Evolutionary conservation across 2,113 vertebrate genomes (phyloP).

Genomic region (Salminus brasiliensis): DNA sequence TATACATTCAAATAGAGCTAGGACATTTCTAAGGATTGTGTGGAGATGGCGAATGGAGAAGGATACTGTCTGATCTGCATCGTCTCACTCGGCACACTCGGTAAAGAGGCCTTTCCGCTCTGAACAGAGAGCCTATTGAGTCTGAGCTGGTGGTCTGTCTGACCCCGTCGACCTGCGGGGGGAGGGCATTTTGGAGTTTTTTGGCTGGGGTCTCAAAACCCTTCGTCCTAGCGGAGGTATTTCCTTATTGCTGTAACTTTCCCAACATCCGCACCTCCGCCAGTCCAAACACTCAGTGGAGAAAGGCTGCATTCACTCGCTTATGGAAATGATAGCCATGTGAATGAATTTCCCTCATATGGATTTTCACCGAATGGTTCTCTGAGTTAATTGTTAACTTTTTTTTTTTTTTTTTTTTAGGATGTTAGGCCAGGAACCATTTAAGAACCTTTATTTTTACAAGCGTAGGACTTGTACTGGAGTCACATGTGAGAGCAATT

Average conservation of each 20-base stretch:
- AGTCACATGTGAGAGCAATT: background rate
- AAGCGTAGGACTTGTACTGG: no score
- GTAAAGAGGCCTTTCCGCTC: background rate
- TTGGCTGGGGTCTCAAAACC: no score
- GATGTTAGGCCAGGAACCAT: no score
- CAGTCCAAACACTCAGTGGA: conserved; percentile 14
- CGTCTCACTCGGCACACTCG: no score
- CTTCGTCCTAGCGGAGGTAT: background rate
- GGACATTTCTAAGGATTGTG: no score
- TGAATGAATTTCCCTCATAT: background rate
- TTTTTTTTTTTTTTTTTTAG: no score
- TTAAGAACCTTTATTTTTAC: no score
- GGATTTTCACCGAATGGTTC: background rate
- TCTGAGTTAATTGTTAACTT: no score
- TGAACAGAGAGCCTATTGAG: background rate
- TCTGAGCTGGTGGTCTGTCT: background rate
- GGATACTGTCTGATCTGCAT: no score
- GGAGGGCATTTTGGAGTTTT: no score
- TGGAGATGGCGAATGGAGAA: no score
- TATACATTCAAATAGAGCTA: no score
- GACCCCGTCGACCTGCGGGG: background rate
- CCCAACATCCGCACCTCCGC: background rate
- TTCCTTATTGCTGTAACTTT: conserved; percentile 33
- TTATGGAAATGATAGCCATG: background rate
- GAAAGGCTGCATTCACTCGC: background rate